Evolutionary conservation across 2,113 vertebrate species (phyloP).

Genomic region (Balaeniceps rex): DNA sequence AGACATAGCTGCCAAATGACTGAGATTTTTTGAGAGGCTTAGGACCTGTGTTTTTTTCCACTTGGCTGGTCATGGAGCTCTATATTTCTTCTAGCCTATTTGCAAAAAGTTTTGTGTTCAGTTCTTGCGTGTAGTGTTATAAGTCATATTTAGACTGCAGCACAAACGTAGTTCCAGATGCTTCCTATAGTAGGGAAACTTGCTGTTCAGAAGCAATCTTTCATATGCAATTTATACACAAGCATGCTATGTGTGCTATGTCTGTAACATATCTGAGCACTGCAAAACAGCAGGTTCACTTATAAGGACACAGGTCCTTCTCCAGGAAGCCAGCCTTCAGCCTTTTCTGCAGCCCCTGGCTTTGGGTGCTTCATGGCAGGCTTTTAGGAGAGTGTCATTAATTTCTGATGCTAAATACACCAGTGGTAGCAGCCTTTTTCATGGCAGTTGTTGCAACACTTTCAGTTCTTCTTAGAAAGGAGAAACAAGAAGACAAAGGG

Average conservation of each 20-base stretch:
- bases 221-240: not conserved
- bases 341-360: not conserved
- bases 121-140: not conserved
- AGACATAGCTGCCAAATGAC: not conserved
- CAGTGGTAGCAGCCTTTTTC: not conserved
- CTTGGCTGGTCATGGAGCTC: not conserved
- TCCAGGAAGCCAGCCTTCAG: not conserved
- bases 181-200: not conserved
- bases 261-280: fast-evolving
- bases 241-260: not conserved
- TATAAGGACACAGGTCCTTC: not conserved
- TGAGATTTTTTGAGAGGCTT: not conserved
- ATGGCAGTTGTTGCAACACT: not conserved
- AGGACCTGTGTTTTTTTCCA: not conserved
- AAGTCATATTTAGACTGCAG: not conserved
- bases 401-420: not conserved
- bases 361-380: not conserved
- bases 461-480: slow-evolving; percentile 17
- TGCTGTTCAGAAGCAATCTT: not conserved
- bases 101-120: not conserved
- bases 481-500: not conserved
- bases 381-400: not conserved
- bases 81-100: not conserved
- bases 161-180: not conserved
- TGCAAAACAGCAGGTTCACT: not conserved